Base-by-base conservation (phyloP, 1,140 invertebrate species). In the Drosophila repleta region DNA sequence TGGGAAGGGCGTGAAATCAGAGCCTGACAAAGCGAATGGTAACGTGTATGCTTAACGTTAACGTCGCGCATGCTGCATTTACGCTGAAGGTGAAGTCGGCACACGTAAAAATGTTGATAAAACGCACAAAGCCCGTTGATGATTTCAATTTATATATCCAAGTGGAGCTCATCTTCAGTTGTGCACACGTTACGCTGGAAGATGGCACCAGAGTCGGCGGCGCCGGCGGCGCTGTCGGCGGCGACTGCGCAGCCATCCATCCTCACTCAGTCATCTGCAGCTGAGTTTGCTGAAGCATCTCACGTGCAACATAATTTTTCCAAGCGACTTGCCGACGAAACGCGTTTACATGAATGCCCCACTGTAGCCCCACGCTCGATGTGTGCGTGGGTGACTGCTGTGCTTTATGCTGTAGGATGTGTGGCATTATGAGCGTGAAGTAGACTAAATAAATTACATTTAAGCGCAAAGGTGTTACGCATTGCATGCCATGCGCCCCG, bases 301-400 rank as follows among this genome's bases (percentile, higher is more conserved):
- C 85, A 90, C 85, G 85, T 90, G 85, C 85, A 90, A 82, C 85
- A 90, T 90, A 90, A 90, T 90, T 90, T 89, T 90, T 90, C 85
- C 85, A 74, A 74, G 85, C 87, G 85, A 90, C 85, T 90, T 90
- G 77, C 67, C 75, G 77, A 74, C 76, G 68, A 71, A 75, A 61
- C 73, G 68, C 67, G 73, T 88, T 88, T 80, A 87, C 83, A 82
- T 88, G 80, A 85, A 80, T 68, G 73, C 6, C 52, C 6, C 43
- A 10, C 0, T 18, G 3, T 10, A 18, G 17, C 21, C 13, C 8
- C 24, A n/a, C 18, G 0, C 39, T 32, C 1, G 5, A 32, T 53
- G 26, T 55, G 8, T 29, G 39, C 45, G 21, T 63, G 24, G 17
- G 32, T 53, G n/a, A 26, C 39, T 46, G 35, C 32, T 63, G 21